Base-by-base conservation (phyloP, 2,888 invertebrate genomes). In the Patella depressa region DNA sequence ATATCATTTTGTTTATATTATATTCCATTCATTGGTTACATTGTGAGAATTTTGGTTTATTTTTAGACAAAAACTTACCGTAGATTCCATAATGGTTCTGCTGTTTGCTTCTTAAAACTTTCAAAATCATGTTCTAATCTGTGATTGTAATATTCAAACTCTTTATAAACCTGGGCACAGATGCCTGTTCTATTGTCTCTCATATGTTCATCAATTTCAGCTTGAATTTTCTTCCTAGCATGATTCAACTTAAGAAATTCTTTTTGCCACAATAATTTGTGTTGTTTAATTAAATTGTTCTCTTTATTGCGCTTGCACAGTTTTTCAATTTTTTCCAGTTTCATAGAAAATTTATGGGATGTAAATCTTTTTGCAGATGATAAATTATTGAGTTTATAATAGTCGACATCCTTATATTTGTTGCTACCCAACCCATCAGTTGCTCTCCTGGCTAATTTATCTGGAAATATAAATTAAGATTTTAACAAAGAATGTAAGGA, bases 261-360 rank as follows among this genome's bases (percentile, higher is more conserved):
- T 76, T 89, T 89, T 73, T 88, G 87, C 91, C 91, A 91, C 1
- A 90, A 85, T 53, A 87, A 78, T 71, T 89, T 87, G 75, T 91
- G 91, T 73, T 90, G 90, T 77, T 90, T 89, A 15, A 88, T 74
- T 9, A 89, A 77, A 74, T 86, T 86, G 74, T 89, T 88, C 79
- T 90, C 90, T 80, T 89, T 90, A 24, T 86, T 87, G 72, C 89
- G 86, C 77, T 88, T 88, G 2, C 87, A 87, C 15, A 86, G 79
- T 77, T 90, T 85, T 77, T 90, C 87, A 76, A 91, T 85, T 74
- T 89, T 88, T 75, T 89, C 87, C 75, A 91, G 87, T 79, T 90
- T 89, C 53, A 89, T 82, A 3, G 87, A 79, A 19, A 87, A 86
- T 79, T 88, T 88, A 74, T 86, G 85, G 57, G 86, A 86, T 12